Base-by-base conservation (phyloP, 2,888 invertebrate genomes). In the Agrilus cyanescens region DNA sequence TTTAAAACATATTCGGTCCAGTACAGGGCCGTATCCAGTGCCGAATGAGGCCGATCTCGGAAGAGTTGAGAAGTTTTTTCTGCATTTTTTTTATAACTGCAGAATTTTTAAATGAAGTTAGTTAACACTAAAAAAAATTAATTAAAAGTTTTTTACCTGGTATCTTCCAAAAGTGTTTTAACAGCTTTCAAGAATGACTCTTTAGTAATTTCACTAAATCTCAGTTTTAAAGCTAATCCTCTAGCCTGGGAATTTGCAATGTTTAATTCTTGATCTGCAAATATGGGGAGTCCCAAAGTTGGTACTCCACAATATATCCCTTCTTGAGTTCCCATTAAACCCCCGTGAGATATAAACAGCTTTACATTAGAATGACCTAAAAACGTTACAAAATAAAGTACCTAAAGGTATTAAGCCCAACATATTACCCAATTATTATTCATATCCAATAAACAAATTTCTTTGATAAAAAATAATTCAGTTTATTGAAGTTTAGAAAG, bases 1-100 rank as follows among this genome's bases (percentile, higher is more conserved):
- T 76, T 68, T 6, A 75, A 59, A 0, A 78, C 73, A 50, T 79
- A 77, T 57, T 80, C 80, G 38, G 75, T 70, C 80, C 79, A 80
- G 60, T 75, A 80, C 1, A 77, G 62, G 0, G 75, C 75, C 18
- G 73, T 74, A 25, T 79, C 75, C 45, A 79, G 51, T 0, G 80
- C 73, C n/a, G 69, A 66, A 54, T 72, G 57, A 0, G 74, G 75
- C 16, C 79, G 66, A 54, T 80, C 79, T 32, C 71, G 60, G 58
- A 74, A 78, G 46, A 72, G 65, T 35, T 67, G 64, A 39, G 71
- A 70, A 41, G 75, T 53, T 49, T 59, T 63, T 48, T 66, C 51
- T 15, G 73, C 70, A 36, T 71, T 74, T 47, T 68, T 60, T 55
- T 66, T 66, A 55, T 75, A 78, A 44, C 77, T 78, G 66, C 34